These are phyloP conservation scores for Pseudorhiza aurosa DNA, from an alignment of 30 jellyfish, hydroid and myxozoan species.

Conservation along the genomic window DNA sequence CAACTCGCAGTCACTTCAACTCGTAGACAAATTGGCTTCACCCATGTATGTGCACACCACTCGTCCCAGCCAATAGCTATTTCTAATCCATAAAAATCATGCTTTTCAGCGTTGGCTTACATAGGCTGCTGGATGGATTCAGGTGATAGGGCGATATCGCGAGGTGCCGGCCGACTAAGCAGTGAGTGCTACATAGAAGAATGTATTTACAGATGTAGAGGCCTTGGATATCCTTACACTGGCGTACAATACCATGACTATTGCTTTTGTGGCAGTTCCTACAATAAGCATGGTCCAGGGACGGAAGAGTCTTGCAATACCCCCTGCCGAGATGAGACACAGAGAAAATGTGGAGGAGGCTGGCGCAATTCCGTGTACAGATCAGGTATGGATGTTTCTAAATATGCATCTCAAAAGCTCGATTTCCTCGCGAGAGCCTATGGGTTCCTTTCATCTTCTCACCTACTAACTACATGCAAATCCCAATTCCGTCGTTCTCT, in stretches of 20 bases:
- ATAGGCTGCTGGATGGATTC: conserved; percentile 23
- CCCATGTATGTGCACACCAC: too few relatives aligned
- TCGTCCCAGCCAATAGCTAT: too few relatives aligned
- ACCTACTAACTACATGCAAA: too few relatives aligned
- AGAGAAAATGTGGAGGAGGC: conserved; percentile 10
- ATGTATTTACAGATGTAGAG: background rate
- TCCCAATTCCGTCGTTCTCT: too few relatives aligned
- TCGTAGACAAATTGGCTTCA: too few relatives aligned
- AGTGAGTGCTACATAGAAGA: background rate
- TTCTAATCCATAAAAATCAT: too few relatives aligned
- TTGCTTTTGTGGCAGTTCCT: conserved; percentile 18
- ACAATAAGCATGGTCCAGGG: background rate
- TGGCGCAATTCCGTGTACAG: conserved; percentile 34
- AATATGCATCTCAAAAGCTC: too few relatives aligned
- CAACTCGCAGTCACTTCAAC: too few relatives aligned
- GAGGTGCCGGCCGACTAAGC: background rate
- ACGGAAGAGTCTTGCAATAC: background rate
- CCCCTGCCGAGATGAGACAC: background rate
- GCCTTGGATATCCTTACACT: conserved; percentile 2
- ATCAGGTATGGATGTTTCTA: conserved; percentile 8
- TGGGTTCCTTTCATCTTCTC: too few relatives aligned
- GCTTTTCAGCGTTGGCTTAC: background rate
- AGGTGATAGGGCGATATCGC: background rate
- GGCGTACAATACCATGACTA: conserved; percentile 2
- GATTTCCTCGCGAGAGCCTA: too few relatives aligned